Evolutionary conservation across 2,113 vertebrate species (phyloP), one percentile per base, ranked within the genome.

Genomic region (Channa argus): DNA sequence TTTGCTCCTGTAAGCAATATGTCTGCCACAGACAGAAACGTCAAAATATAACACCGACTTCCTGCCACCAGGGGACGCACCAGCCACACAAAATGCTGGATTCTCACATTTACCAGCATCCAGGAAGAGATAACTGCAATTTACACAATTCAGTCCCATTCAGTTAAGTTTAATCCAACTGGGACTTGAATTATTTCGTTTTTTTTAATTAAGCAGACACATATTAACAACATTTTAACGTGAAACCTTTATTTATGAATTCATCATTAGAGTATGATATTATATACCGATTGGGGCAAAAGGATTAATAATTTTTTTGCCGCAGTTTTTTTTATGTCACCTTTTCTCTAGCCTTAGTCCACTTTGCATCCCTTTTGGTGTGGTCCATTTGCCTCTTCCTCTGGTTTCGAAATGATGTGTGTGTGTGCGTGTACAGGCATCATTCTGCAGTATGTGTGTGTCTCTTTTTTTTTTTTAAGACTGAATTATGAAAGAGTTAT

Each of bases 1-100:
- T 88, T 89, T 90, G 89, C 92, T 91, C 77, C 84, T 74, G 84
- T 88, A 91, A 91, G 92, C 93, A 94, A 94, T 94, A 94, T 94
- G 94, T 93, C 94, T 86, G 83, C 85, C 92, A 86, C 85, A 76
- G 82, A 61, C 75, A 74, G 84, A 80, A 85, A 81, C 61, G 67
- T 74, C 78, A 78, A 86, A 76, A 82, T 83, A 61, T 86, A 86
- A 70, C 38, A 13, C 15, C 61, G 7, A 86, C 79, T 63, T 79
- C 76, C 58, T 45, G 68, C 83, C 92, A 71, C 58, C 49, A 89
- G 90, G 59, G 86, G 79, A 0, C 79, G 73, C 81, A 2, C 37
- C 0, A 15, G 45, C 37, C n/a, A 12, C 44, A 74, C 73, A 6
- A 47, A 82, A 59, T 36, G 34, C 11, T 15, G 24, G 24, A 2